A percentile compares a stretch with the other conserved stretches of the same genome.
Evolutionary conservation across 1,140 invertebrate species (phyloP).

Genomic region (Dryas iulia): DNA sequence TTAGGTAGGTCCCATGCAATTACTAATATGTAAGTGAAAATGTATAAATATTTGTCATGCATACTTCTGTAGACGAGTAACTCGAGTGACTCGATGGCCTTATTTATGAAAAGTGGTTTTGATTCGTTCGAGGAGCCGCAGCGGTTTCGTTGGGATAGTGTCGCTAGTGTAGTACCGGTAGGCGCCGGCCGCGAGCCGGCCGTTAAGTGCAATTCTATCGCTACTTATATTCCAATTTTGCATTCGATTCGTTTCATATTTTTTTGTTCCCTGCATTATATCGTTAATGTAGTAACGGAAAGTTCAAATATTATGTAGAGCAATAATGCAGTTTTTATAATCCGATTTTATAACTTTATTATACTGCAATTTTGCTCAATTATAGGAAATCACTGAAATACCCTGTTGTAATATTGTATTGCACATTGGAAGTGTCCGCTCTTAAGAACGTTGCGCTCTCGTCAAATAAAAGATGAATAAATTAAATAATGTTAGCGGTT

Average conservation of each 20-base stretch:
- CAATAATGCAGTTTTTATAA: slow-evolving; percentile 8
- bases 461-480: background rate
- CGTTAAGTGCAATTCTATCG: slow-evolving; percentile 53
- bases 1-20: slow-evolving; percentile 78
- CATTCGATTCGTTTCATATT: slow-evolving; percentile 36
- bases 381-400: background rate
- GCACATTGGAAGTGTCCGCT: slow-evolving; percentile 1
- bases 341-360: slow-evolving; percentile 1
- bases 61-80: slow-evolving; percentile 61
- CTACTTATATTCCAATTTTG: slow-evolving; percentile 45
- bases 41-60: slow-evolving; percentile 72
- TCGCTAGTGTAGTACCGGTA: slow-evolving; percentile 66
- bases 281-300: slow-evolving; percentile 6
- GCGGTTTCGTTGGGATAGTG: slow-evolving; percentile 48
- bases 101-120: slow-evolving; percentile 49
- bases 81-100: slow-evolving; percentile 58
- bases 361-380: slow-evolving; percentile 10
- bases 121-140: slow-evolving; percentile 25
- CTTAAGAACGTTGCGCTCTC: background rate
- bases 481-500: slow-evolving; percentile 4
- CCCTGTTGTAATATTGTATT: background rate
- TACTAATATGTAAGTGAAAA: slow-evolving; percentile 75
- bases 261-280: background rate
- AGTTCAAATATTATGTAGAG: slow-evolving; percentile 11
- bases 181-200: slow-evolving; percentile 35